These are phyloP conservation scores for Cassiopea andromeda DNA, from an alignment of 30 jellyfish, hydroid and myxozoan species.

Conservation along the genomic window DNA sequence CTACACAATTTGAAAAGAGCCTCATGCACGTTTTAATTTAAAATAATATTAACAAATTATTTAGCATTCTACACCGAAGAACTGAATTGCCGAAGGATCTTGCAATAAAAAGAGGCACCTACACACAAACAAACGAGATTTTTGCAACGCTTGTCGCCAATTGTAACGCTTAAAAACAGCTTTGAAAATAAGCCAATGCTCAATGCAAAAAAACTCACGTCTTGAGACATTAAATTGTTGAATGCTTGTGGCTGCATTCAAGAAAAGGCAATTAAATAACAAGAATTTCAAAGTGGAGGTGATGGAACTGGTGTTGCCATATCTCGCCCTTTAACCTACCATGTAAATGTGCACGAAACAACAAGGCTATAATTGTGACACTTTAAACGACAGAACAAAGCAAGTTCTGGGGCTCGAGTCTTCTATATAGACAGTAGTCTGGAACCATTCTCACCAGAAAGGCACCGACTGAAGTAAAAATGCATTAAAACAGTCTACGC, in stretches of 20 bases:
- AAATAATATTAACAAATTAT: neutral
- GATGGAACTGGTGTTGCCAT: neutral
- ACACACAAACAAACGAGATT: neutral
- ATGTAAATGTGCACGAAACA: neutral
- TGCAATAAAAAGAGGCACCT: neutral
- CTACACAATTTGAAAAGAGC: neutral
- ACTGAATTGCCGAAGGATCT: neutral
- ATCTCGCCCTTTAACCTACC: neutral
- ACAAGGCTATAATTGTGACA: neutral
- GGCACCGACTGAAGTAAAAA: no score
- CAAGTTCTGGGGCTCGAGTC: neutral
- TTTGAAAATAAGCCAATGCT: neutral
- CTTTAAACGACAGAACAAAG: neutral
- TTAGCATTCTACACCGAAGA: neutral
- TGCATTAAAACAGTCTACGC: no score
- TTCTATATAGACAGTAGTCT: neutral
- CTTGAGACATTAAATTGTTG: neutral
- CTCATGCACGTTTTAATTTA: neutral
- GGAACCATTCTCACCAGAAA: neutral
- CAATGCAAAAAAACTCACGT: neutral
- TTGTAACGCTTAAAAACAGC: neutral
- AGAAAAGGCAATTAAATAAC: neutral
- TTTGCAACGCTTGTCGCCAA: neutral
- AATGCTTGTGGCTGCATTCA: constrained; percentile 6
- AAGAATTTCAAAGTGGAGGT: neutral